phyloP scores from a whole-genome alignment of 1,140 invertebrate species.

The Luehdorfia chinensis region DNA sequence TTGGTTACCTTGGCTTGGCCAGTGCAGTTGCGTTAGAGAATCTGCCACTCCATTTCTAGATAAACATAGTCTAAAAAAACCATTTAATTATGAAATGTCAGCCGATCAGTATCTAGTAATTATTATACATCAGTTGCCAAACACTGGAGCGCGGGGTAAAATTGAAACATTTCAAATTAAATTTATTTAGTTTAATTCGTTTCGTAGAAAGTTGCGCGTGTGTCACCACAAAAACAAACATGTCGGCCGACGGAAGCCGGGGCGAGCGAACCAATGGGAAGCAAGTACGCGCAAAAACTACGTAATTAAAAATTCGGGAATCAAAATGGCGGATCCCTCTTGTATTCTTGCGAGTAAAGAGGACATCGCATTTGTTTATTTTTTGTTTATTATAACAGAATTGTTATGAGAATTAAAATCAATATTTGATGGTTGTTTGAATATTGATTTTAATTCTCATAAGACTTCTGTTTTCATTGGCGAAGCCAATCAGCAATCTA shows the following conservation, averaged over 20 bases:
- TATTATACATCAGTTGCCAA: constrained; percentile 11
- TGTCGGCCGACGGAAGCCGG: constrained; percentile 22
- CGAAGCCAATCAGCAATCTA: too few relatives aligned
- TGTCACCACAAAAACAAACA: constrained; percentile 30
- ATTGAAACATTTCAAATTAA: constrained; percentile 54
- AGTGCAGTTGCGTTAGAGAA: too few relatives aligned
- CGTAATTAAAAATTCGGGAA: constrained; percentile 53
- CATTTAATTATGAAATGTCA: constrained; percentile 4
- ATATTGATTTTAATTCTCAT: too few relatives aligned
- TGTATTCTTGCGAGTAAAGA: constrained; percentile 6
- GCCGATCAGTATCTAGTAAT: constrained; percentile 11
- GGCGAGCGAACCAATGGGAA: constrained; percentile 22
- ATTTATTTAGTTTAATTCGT: constrained; percentile 44
- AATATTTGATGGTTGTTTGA: too few relatives aligned
- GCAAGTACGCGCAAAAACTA: constrained; percentile 30
- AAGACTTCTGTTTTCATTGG: too few relatives aligned
- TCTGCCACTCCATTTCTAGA: too few relatives aligned
- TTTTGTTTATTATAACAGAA: too few relatives aligned
- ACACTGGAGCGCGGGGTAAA: constrained; percentile 13
- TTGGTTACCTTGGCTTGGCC: too few relatives aligned
- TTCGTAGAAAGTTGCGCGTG: constrained; percentile 34
- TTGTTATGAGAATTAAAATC: too few relatives aligned
- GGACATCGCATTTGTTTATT: too few relatives aligned
- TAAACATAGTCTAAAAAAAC: too few relatives aligned
- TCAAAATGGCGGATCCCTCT: constrained; percentile 37